Evolutionary conservation across 2,797 vertebrate species (phyloP), one percentile per base, ranked within the genome.

Genomic region (Xiphophorus birchmanni): DNA sequence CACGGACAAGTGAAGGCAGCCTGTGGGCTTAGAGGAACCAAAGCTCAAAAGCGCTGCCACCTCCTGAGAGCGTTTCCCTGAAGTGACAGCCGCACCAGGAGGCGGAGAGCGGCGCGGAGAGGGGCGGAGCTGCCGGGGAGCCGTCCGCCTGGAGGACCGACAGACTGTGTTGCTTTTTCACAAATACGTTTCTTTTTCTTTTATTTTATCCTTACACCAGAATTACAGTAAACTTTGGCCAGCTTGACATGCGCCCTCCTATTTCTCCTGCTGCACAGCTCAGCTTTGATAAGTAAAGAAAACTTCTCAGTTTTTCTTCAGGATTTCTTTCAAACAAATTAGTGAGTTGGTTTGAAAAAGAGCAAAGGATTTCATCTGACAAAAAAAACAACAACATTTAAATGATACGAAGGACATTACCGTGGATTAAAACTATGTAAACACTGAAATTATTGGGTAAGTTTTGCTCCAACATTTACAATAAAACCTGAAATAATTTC

Each of bases 121-220:
- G 82, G 86, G 91, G 91, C 82, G 91, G 91, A 56, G 90, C 26
- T 58, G 42, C 50, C 47, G 35, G 58, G 48, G 48, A 32, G 44
- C 17, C 13, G 56, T 37, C n/a, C 13, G 58, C 72, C 60, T 65
- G 60, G 3, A 3, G 2, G 29, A 2, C 60, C 1, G 15, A 3
- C 32, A 9, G 32, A 21, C 60, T 21, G 2, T 65, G 60, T 9
- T 3, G 4, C 21, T 40, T 69, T 26, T 13, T 35, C 63, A 21
- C 15, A 65, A 65, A 18, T 6, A 18, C 2, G 0, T 52, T 23
- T 18, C 50, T 17, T 48, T 48, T n/a, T n/a, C n/a, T n/a, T n/a
- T n/a, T n/a, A n/a, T n/a, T n/a, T n/a, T n/a, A n/a, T 23, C 50
- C 8, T 26, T 40, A 23, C 35, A 2, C 35, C 63, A 5, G 63